A percentile compares a stretch with the other conserved stretches of the same genome.
Evolutionary conservation across 2,888 invertebrate genomes (phyloP).

Genomic region (Dorcus hopei): DNA sequence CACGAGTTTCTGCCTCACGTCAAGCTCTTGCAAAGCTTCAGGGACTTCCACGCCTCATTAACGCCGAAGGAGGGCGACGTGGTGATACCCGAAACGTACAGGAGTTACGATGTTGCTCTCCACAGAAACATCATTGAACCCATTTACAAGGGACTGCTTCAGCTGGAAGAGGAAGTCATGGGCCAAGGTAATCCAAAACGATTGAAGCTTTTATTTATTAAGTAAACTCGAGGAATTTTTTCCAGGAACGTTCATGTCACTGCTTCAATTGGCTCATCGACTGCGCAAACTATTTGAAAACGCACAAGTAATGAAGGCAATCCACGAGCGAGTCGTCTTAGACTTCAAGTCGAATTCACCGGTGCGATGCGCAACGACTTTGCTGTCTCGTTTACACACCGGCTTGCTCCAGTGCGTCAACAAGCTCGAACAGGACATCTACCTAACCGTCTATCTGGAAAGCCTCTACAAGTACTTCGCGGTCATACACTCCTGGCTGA

Average conservation of each 20-base stretch:
- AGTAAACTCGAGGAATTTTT: slow-evolving; percentile 9
- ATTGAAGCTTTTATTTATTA: not conserved
- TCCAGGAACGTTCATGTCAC: slow-evolving; percentile 40
- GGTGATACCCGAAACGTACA: slow-evolving; percentile 36
- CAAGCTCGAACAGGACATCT: slow-evolving; percentile 42
- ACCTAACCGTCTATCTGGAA: slow-evolving; percentile 41
- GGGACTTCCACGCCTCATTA: slow-evolving; percentile 33
- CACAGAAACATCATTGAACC: slow-evolving; percentile 34
- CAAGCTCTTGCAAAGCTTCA: slow-evolving; percentile 38
- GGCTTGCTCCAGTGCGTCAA: slow-evolving; percentile 32
- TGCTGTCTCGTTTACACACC: slow-evolving; percentile 36
- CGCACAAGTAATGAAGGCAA: slow-evolving; percentile 27
- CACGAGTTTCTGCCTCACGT: slow-evolving; percentile 40
- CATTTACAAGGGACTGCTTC: slow-evolving; percentile 32
- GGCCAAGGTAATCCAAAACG: slow-evolving; percentile 35
- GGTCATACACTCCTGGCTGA: slow-evolving; percentile 42
- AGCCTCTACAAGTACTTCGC: slow-evolving; percentile 41
- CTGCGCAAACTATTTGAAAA: slow-evolving; percentile 33
- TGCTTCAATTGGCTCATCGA: slow-evolving; percentile 36
- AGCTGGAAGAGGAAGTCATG: slow-evolving; percentile 37
- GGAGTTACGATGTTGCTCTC: slow-evolving; percentile 36
- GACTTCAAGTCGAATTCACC: slow-evolving; percentile 27
- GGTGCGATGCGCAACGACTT: slow-evolving; percentile 31
- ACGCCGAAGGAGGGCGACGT: slow-evolving; percentile 1
- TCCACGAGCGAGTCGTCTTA: slow-evolving; percentile 35